phyloP scores from a whole-genome alignment of 2,113 vertebrate species.

The Otocyon megalotis region DNA sequence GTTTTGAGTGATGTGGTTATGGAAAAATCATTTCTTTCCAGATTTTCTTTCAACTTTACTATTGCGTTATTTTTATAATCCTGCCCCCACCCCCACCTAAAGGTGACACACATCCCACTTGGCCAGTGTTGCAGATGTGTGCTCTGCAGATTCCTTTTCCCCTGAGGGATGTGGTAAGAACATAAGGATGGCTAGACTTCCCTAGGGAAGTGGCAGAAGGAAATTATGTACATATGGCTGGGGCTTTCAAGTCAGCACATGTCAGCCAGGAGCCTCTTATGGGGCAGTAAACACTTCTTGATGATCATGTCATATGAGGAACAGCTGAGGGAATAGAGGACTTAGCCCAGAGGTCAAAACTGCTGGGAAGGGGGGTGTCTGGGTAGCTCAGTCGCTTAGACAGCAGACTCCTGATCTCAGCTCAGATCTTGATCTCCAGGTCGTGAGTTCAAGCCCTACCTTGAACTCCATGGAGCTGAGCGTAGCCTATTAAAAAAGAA shows the following conservation, averaged over 20 bases:
- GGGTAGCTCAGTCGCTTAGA: neutral
- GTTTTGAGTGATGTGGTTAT: neutral
- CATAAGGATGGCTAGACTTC: neutral
- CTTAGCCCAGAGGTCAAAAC: neutral
- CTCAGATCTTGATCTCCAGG: neutral
- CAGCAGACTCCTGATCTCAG: neutral
- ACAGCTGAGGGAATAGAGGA: constrained; percentile 53
- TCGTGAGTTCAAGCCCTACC: neutral
- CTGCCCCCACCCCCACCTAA: neutral
- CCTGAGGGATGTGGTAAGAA: constrained; percentile 34
- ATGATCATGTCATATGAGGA: constrained; percentile 54
- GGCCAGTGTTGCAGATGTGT: neutral
- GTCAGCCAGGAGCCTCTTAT: constrained; percentile 59
- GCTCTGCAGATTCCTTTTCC: constrained; percentile 44
- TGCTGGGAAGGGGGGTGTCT: neutral
- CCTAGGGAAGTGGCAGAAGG: constrained; percentile 32
- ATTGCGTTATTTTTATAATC: neutral
- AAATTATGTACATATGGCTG: constrained; percentile 51
- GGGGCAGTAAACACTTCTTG: constrained; percentile 51
- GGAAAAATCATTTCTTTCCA: constrained; percentile 26
- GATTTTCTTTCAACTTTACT: constrained; percentile 7
- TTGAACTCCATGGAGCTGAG: neutral
- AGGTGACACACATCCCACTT: neutral
- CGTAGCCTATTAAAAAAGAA: neutral
- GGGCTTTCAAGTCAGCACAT: constrained; percentile 68